Evolutionary conservation across 1,140 invertebrate genomes (phyloP), one percentile per base, ranked within the genome.

Genomic region (Trichomalopsis sarcophagae): DNA sequence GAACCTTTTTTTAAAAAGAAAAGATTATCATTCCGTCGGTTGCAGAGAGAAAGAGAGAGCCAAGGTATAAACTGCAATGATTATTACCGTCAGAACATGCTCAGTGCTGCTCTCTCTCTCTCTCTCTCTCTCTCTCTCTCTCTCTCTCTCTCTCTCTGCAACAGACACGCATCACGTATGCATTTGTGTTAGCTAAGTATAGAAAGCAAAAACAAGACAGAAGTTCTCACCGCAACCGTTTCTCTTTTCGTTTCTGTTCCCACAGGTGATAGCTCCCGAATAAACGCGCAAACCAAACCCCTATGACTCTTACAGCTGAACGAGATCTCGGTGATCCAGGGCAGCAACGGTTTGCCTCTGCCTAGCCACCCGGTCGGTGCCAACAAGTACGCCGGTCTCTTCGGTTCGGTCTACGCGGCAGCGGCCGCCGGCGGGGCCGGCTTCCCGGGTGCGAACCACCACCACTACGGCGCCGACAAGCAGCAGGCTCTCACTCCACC

Each of bases 281-380:
- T 82, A 86, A 88, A 0, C 76, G 50, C 40, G n/a, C 44, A 73
- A 73, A 74, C 44, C 30, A 78, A 76, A 78, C 33, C 84, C 66
- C 76, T 78, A 88, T 89, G 79, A 33, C 36, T 71, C 50, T 93
- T 93, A 83, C 92, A 95, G 93, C 92, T 95, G 91, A 95, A 95
- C 90, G 95, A 95, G 91, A 95, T 95, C 84, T 94, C 95, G 84
- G 95, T 95, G 81, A 95, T 95, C 62, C 95, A 95, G 86, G 93
- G 92, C 87, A 94, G 92, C 88, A 94, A 94, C 81, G 92, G 93
- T 13, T 84, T 93, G 81, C 90, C 91, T 1, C 30, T 86, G n/a
- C 74, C 85, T 0, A 69, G 87, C 89, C n/a, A 92, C 86, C 90
- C 91, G 66, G 89, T 91, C 75, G 87, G 88, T 86, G 89, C 91